A percentile compares a stretch with the other conserved stretches of the same genome.
phyloP scores from a whole-genome alignment of 2,888 invertebrate species.

The Proisotoma minuta region DNA sequence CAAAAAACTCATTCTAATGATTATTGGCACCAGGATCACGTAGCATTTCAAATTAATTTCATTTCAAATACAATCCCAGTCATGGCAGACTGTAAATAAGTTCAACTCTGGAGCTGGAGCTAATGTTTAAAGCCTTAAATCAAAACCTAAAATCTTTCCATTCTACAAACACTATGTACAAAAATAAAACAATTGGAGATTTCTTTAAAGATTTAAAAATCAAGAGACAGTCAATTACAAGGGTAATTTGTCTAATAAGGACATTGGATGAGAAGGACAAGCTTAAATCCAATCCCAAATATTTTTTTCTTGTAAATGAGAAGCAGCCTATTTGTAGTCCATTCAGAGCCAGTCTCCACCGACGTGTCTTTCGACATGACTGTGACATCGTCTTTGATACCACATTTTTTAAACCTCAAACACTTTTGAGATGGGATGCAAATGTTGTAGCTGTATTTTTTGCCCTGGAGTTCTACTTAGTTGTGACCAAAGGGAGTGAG shows the following conservation, averaged over 20 bases:
- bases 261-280: constrained; percentile 13
- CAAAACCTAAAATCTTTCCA: too few relatives aligned
- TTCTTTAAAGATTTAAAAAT: neutral
- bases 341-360: neutral
- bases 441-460: too few relatives aligned
- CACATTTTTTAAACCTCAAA: too few relatives aligned
- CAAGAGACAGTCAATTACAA: constrained; percentile 20
- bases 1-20: neutral
- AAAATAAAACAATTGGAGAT: neutral
- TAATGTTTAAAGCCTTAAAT: too few relatives aligned
- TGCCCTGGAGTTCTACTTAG: too few relatives aligned
- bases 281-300: neutral
- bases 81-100: too few relatives aligned
- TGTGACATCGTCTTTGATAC: neutral
- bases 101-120: too few relatives aligned
- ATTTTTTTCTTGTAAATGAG: too few relatives aligned
- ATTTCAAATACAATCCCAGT: too few relatives aligned
- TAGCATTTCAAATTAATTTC: neutral
- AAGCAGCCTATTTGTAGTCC: neutral
- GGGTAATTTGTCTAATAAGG: constrained; percentile 36
- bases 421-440: too few relatives aligned
- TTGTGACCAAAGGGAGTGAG: too few relatives aligned
- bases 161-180: neutral
- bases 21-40: neutral
- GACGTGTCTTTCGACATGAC: neutral